Evolutionary conservation across 2,797 vertebrate species (phyloP), one percentile per base, ranked within the genome.

Genomic region (Pogoniulus pusillus): DNA sequence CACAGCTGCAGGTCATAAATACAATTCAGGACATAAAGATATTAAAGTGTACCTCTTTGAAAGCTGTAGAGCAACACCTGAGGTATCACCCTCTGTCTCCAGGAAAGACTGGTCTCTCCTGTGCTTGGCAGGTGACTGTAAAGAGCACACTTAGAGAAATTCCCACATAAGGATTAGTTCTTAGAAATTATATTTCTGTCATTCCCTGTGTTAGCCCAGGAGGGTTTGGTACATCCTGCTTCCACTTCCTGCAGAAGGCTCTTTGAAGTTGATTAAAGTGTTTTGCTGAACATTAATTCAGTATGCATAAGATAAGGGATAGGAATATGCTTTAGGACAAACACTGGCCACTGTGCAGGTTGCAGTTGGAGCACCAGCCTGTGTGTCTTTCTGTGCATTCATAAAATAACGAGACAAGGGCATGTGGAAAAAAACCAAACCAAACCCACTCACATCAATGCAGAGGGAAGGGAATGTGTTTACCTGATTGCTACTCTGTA

Each of bases 1-100:
- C 58, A 30, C 93, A 95, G 93, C 94, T 96, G 92, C 91, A 96
- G 83, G 85, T 93, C 29, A 3, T 85, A 95, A 89, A 72, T 77
- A 82, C 79, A 59, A 72, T 85, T 95, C 54, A 85, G 91, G 72
- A 91, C 80, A 82, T 93, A 63, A 82, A 75, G 91, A 74, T 84
- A 87, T 90, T 91, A 55, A 90, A 94, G 62, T 74, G 64, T 34
- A 71, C 68, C 72, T 78, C 70, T 70, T 7, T 53, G 84, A 78
- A 69, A 91, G 24, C 66, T 82, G 69, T 89, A 71, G 75, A 93
- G 32, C 51, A 47, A 35, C 5, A 35, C 62, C 64, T 73, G 32
- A 59, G 66, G 55, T 69, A 65, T 55, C 88, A 66, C 22, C 41
- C n/a, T 8, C 11, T 66, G 59, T 55, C 55, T 73, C 64, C 9